Evolutionary conservation across 2,888 invertebrate genomes (phyloP), one percentile per base, ranked within the genome.

Genomic region (Acanthosepion pharaonis): DNA sequence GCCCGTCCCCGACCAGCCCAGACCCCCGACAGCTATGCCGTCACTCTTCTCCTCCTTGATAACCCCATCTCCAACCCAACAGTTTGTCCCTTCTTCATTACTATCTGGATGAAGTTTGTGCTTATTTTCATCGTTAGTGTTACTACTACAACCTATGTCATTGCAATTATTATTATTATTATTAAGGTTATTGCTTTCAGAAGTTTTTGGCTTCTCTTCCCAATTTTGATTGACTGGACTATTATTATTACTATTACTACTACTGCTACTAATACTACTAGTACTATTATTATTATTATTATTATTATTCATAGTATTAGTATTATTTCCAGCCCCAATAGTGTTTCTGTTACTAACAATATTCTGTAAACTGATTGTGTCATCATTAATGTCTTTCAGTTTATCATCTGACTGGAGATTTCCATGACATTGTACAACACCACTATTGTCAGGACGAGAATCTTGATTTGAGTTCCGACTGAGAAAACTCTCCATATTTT

Each of bases 21-120:
- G 51, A 93, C 92, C 92, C 49, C 93, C 93, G 53, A 49, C 93
- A 93, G 51, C 93, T n/a, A 49, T 48, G 28, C 92, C 92, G 51
- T 51, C 92, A 20, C 49, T 20, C 48, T 92, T 51, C 92, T 92
- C 92, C 92, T 92, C 92, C 92, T 92, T 78, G 11, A 78, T 78
- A 15, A 78, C 33, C n/a, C n/a, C 78, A 11, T 78, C 78, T 15
- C 78, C 78, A 11, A n/a, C 18, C 78, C 78, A 78, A n/a, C 78
- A 78, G 15, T n/a, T 78, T 15, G 78, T 78, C 78, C n/a, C 78
- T 78, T 78, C 78, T n/a, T 78, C 78, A n/a, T 15, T 78, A 78
- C n/a, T n/a, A n/a, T 78, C 33, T 78, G n/a, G n/a, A 1, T n/a
- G 78, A 78, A 78, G n/a, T 4, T 78, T n/a, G n/a, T n/a, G 15